A percentile compares a stretch with the other conserved stretches of the same genome.
These are phyloP conservation scores for Netelia inedita DNA, from an alignment of 2,888 invertebrate species.

Conservation along the genomic window DNA sequence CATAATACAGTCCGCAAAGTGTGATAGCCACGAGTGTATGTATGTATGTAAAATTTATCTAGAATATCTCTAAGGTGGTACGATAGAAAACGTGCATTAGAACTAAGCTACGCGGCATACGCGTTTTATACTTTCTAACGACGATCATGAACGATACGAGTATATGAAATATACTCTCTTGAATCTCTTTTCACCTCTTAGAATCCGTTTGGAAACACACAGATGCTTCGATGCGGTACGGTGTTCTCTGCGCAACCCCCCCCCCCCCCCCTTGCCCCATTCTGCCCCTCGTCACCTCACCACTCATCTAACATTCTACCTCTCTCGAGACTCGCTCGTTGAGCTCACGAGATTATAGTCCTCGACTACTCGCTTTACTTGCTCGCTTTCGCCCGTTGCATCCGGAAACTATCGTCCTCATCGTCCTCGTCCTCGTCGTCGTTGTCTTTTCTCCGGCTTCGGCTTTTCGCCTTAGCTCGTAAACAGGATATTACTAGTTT, in stretches of 20 bases:
- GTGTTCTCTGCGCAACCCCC: not conserved
- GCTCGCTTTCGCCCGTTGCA: slow-evolving; percentile 78
- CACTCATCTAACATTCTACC: slow-evolving; percentile 6
- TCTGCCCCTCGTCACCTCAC: too few relatives aligned
- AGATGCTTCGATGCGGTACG: slow-evolving; percentile 38
- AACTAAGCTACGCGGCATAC: slow-evolving; percentile 51
- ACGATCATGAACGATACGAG: slow-evolving; percentile 24
- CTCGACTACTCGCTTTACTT: slow-evolving; percentile 29
- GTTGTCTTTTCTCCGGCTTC: not conserved
- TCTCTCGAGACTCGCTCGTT: slow-evolving; percentile 31
- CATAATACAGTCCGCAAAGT: slow-evolving; percentile 8
- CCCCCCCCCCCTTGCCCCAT: too few relatives aligned
- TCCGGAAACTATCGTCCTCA: slow-evolving; percentile 76
- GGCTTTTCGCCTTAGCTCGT: slow-evolving; percentile 15
- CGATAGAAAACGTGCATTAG: slow-evolving; percentile 49
- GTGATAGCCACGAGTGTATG: not conserved
- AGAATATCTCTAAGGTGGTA: not conserved
- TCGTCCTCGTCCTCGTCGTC: slow-evolving; percentile 16
- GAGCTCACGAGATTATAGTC: slow-evolving; percentile 66
- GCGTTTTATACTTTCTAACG: slow-evolving; percentile 67
- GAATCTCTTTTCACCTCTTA: slow-evolving; percentile 63
- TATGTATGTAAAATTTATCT: not conserved
- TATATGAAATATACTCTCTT: not conserved
- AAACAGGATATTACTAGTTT: slow-evolving; percentile 49
- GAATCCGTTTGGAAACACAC: slow-evolving; percentile 61